Evolutionary conservation across 2,888 invertebrate species (phyloP).

Genomic region (Toxonevra muliebris): DNA sequence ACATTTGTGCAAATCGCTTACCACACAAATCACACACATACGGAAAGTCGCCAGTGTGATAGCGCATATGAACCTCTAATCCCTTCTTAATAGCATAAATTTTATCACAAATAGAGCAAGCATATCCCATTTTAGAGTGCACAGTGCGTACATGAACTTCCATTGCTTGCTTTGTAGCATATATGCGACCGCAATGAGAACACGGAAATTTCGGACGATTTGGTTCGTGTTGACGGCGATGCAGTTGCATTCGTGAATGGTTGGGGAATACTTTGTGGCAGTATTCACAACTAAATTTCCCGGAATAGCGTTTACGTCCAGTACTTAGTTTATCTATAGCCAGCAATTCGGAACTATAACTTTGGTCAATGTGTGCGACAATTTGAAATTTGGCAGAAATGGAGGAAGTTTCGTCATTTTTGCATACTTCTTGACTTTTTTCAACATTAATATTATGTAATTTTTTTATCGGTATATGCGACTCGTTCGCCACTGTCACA

Average conservation of each 20-base stretch:
- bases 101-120: slow-evolving; percentile 49
- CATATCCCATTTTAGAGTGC: slow-evolving; percentile 43
- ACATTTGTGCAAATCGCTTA: slow-evolving; percentile 50
- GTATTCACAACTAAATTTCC: slow-evolving; percentile 40
- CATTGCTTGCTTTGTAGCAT: slow-evolving; percentile 51
- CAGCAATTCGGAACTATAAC: not conserved
- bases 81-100: slow-evolving; percentile 49
- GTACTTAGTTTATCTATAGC: not conserved
- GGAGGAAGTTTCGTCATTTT: slow-evolving; percentile 8
- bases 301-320: slow-evolving; percentile 37
- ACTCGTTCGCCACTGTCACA: slow-evolving; percentile 39
- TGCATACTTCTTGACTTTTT: not conserved
- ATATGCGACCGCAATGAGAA: slow-evolving; percentile 41
- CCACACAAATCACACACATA: slow-evolving; percentile 50
- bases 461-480: slow-evolving; percentile 36
- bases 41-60: slow-evolving; percentile 50
- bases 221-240: slow-evolving; percentile 43
- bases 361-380: not conserved
- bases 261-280: slow-evolving; percentile 43
- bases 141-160: slow-evolving; percentile 47
- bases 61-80: slow-evolving; percentile 53
- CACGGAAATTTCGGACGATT: slow-evolving; percentile 43
- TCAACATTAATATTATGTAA: not conserved
- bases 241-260: slow-evolving; percentile 44
- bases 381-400: not conserved